Evolutionary conservation across 2,797 vertebrate genomes (phyloP).

Genomic region (Carduelis carduelis): DNA sequence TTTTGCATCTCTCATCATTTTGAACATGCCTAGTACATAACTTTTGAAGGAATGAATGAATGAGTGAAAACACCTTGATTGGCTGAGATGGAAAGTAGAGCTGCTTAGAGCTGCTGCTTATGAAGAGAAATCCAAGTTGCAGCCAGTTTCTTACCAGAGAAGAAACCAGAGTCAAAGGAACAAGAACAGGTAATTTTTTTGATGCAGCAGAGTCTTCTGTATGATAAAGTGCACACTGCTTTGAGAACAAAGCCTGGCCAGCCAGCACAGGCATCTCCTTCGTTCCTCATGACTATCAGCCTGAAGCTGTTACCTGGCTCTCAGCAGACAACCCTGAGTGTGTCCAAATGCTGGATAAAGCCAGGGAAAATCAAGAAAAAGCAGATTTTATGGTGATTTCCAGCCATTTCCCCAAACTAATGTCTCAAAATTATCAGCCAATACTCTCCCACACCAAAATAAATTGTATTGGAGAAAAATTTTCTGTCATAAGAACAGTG

Average conservation of each 20-base stretch:
- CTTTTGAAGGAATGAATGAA: background rate
- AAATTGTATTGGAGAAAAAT: background rate
- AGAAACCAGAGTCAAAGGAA: background rate
- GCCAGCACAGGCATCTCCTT: background rate
- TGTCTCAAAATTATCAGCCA: background rate
- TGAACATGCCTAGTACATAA: background rate
- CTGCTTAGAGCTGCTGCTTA: background rate
- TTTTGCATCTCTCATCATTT: slow-evolving; percentile 32
- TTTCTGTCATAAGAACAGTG: background rate
- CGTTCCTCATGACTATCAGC: background rate
- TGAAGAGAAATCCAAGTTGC: background rate
- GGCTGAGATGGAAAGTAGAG: background rate
- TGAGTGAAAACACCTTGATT: background rate
- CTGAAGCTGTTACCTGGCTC: background rate
- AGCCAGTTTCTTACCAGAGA: background rate
- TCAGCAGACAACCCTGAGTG: background rate
- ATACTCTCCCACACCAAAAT: background rate
- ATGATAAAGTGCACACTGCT: background rate
- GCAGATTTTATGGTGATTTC: background rate
- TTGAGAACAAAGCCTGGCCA: background rate
- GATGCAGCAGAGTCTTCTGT: background rate
- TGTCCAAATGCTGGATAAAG: background rate
- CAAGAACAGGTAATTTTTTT: background rate
- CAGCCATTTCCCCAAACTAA: background rate
- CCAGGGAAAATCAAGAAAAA: background rate